Percentiles rank a stretch among this genome's conserved stretches.
phyloP scores from a whole-genome alignment of 2,113 vertebrate genomes.

The Arenaria interpres region DNA sequence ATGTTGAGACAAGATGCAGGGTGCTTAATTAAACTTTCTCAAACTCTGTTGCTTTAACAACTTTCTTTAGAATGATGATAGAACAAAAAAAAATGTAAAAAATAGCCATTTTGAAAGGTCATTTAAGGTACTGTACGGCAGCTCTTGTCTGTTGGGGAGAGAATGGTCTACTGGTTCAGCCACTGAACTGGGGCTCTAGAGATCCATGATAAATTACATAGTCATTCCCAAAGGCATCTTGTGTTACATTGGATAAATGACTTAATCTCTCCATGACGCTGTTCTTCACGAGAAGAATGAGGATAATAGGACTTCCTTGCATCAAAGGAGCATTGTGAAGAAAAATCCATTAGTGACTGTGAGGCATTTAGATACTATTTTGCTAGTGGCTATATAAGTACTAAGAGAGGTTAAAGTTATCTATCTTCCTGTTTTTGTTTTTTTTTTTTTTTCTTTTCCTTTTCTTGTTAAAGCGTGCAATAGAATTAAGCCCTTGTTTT shows the following conservation, averaged over 20 bases:
- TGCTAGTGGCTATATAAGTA: background rate
- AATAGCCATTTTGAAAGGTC: background rate
- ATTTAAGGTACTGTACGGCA: slow-evolving; percentile 21
- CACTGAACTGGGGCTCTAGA: background rate
- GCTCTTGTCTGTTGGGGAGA: background rate
- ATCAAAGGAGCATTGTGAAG: slow-evolving; percentile 30
- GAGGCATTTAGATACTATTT: background rate
- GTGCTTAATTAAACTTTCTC: background rate
- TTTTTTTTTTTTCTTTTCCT: background rate
- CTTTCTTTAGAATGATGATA: background rate
- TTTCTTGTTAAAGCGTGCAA: background rate
- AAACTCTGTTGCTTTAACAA: background rate
- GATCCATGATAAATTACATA: slow-evolving; percentile 53
- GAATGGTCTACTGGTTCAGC: slow-evolving; percentile 32
- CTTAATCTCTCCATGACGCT: slow-evolving; percentile 46
- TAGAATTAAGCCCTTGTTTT: background rate
- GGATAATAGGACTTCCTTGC: slow-evolving; percentile 46
- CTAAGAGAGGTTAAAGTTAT: background rate
- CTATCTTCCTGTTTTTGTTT: background rate
- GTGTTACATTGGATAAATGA: slow-evolving; percentile 53
- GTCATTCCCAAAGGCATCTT: slow-evolving; percentile 46
- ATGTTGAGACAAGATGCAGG: background rate
- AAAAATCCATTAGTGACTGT: slow-evolving; percentile 36
- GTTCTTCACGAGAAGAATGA: slow-evolving; percentile 31
- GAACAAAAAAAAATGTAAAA: background rate